Percentiles rank a stretch among this genome's conserved stretches.
Conservation (phyloP, 2,797 vertebrate genomes). For the Falco naumanni region DNA sequence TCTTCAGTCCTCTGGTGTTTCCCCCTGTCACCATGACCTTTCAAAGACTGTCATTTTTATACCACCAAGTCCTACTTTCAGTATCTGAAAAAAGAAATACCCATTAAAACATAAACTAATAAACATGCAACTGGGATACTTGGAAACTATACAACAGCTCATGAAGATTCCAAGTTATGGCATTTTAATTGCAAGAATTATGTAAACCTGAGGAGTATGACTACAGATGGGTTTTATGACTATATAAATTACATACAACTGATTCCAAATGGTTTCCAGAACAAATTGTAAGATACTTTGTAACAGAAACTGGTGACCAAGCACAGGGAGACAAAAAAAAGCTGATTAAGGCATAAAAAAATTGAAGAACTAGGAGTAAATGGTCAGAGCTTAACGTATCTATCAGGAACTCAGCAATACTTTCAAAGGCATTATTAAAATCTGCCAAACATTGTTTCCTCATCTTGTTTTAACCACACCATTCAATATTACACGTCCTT, state of each 20-base stretch:
- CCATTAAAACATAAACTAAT: not conserved
- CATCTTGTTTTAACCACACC: not conserved
- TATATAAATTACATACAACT: not conserved
- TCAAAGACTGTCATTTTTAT: not conserved
- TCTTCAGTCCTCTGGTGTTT: not conserved
- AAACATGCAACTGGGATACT: not conserved
- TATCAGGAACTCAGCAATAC: not conserved
- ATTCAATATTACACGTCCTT: not conserved
- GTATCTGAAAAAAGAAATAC: not conserved
- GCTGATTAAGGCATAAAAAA: not conserved
- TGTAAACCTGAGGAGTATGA: not conserved
- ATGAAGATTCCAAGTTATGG: not conserved
- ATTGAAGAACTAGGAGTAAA: not conserved
- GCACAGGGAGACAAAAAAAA: not conserved
- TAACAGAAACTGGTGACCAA: not conserved
- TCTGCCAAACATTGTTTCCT: not conserved
- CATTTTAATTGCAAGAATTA: not conserved
- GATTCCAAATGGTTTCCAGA: not conserved
- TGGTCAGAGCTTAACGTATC: not conserved
- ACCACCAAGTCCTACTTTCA: not conserved
- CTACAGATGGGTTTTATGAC: not conserved
- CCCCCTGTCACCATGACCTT: not conserved
- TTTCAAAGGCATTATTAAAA: not conserved
- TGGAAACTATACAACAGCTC: not conserved
- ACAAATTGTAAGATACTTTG: not conserved